phyloP scores from a whole-genome alignment of 2,888 invertebrate species.

The Theristus sp. region DNA sequence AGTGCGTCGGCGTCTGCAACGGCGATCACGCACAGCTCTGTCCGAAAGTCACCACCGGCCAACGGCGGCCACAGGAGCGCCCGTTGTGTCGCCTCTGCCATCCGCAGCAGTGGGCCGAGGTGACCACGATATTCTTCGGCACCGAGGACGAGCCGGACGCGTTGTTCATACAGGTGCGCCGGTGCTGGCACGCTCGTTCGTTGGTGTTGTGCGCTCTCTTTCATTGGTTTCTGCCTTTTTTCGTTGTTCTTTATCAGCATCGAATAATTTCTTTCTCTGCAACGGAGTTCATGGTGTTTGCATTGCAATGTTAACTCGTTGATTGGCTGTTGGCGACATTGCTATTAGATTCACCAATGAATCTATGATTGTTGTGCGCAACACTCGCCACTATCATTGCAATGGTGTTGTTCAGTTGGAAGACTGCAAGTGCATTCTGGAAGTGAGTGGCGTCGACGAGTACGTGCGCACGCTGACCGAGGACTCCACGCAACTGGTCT shows the following conservation, averaged over 20 bases:
- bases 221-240: too few species aligned
- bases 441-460: slow-evolving; percentile 28
- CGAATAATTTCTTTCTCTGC: too few species aligned
- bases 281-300: too few species aligned
- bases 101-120: slow-evolving; percentile 21
- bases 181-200: too few species aligned
- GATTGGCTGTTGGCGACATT: too few species aligned
- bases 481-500: slow-evolving; percentile 5
- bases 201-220: not conserved
- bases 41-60: too few species aligned
- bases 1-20: slow-evolving; percentile 52
- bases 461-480: slow-evolving; percentile 12
- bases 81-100: slow-evolving; percentile 40
- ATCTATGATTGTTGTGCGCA: too few species aligned
- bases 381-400: too few species aligned
- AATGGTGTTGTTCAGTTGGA: slow-evolving; percentile 17
- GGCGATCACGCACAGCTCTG: slow-evolving; percentile 39
- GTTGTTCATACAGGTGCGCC: not conserved
- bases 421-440: slow-evolving; percentile 30
- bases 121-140: slow-evolving; percentile 32
- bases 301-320: too few species aligned
- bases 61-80: too few species aligned
- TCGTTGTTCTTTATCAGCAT: too few species aligned
- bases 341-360: too few species aligned
- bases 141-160: slow-evolving; percentile 41